Evolutionary conservation across 2,888 invertebrate genomes (phyloP).

Genomic region (Luperina nickerlii): DNA sequence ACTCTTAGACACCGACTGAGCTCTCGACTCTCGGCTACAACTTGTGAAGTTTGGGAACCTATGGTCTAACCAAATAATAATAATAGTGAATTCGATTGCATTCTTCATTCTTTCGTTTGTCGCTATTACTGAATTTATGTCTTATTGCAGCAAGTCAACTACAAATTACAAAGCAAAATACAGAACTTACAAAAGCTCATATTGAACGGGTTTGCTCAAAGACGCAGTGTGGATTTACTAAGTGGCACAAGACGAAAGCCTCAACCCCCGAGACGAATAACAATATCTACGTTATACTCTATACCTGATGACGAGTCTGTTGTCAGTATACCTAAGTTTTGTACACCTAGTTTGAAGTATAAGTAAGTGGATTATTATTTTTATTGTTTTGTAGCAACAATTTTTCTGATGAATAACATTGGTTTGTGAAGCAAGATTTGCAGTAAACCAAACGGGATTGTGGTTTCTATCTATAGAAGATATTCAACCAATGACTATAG

Average conservation of each 20-base stretch:
- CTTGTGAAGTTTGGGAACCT: too few relatives aligned
- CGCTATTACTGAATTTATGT: not conserved
- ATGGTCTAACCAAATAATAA: not conserved
- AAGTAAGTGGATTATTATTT: constrained; percentile 76
- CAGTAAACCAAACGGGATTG: not conserved
- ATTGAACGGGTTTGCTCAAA: constrained; percentile 80
- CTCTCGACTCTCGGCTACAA: too few relatives aligned
- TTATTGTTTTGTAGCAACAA: constrained; percentile 4
- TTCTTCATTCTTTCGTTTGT: not conserved
- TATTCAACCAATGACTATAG: not conserved
- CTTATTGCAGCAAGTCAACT: constrained; percentile 80
- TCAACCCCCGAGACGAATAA: constrained; percentile 77
- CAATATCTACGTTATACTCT: constrained; percentile 71
- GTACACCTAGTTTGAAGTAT: constrained; percentile 84
- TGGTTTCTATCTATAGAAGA: not conserved
- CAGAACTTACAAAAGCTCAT: constrained; percentile 79
- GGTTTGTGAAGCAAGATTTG: not conserved
- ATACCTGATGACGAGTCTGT: constrained; percentile 45
- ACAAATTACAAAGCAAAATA: constrained; percentile 80
- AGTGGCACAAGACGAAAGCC: constrained; percentile 75
- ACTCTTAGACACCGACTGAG: too few relatives aligned
- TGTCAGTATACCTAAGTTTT: constrained; percentile 73
- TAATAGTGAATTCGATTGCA: not conserved
- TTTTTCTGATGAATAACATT: not conserved
- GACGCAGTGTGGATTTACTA: constrained; percentile 73